phyloP scores from a whole-genome alignment of 37 sponge, comb jelly and placozoan genomes.

The Crambe crambe region DNA sequence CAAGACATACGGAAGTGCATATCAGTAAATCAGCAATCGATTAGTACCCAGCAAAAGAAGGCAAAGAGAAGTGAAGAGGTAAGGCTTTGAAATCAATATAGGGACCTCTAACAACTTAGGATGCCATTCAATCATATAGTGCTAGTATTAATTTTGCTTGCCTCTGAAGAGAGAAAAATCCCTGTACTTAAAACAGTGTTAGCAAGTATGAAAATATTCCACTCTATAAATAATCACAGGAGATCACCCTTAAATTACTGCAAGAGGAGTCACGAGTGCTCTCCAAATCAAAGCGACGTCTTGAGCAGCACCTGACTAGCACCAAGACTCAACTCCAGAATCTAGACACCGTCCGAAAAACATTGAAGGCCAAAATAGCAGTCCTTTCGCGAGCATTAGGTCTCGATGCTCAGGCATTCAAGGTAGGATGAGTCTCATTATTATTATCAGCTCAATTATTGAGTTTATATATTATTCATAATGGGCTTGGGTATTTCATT shows the following conservation, averaged over 20 bases:
- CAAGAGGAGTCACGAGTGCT: constrained; percentile 40
- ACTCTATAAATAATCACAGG: not conserved
- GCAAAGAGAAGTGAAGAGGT: constrained; percentile 18
- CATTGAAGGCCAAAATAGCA: constrained; percentile 26
- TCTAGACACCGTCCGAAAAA: constrained; percentile 36
- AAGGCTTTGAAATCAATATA: too few relatives aligned
- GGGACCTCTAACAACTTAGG: too few relatives aligned
- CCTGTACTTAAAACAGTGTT: too few relatives aligned
- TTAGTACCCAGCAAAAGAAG: constrained; percentile 61
- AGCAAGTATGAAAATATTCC: not conserved
- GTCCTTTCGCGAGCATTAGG: constrained; percentile 43
- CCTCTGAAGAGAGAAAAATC: too few relatives aligned
- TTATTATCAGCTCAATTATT: too few relatives aligned
- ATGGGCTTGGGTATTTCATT: too few relatives aligned
- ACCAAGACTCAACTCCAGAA: constrained; percentile 38
- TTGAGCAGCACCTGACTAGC: constrained; percentile 41
- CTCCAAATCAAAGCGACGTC: constrained; percentile 24
- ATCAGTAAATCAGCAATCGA: constrained; percentile 64
- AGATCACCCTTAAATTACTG: constrained; percentile 20
- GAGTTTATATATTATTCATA: too few relatives aligned
- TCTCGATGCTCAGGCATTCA: constrained; percentile 62
- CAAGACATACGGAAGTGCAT: constrained; percentile 49
- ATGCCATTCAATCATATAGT: too few relatives aligned
- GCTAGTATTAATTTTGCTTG: too few relatives aligned
- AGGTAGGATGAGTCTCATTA: constrained; percentile 20